Percentiles rank a stretch among this genome's conserved stretches.
phyloP scores from a whole-genome alignment of 2,888 invertebrate genomes.

The Parnassius mnemosyne region DNA sequence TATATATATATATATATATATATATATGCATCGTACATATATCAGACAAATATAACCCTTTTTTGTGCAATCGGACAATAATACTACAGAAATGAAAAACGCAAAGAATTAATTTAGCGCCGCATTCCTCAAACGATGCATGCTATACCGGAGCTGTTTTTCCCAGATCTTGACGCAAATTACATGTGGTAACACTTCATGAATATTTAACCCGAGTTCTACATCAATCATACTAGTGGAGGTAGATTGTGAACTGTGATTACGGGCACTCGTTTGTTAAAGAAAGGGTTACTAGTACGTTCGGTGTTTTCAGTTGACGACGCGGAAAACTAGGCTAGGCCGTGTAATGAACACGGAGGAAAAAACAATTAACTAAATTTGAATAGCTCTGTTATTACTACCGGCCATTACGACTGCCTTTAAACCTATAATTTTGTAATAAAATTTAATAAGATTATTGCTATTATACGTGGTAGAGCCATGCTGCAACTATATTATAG shows the following conservation, averaged over 20 bases:
- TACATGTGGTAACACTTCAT: slow-evolving; percentile 65
- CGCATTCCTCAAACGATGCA: slow-evolving; percentile 1
- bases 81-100: too few relatives aligned
- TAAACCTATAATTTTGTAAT: too few relatives aligned
- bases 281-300: slow-evolving; percentile 36
- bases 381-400: slow-evolving; percentile 3
- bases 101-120: slow-evolving; percentile 12
- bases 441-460: too few relatives aligned
- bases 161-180: slow-evolving; percentile 38
- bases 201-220: slow-evolving; percentile 67
- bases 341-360: slow-evolving; percentile 10
- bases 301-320: slow-evolving; percentile 20
- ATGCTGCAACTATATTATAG: too few relatives aligned
- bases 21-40: too few relatives aligned
- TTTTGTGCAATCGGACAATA: too few relatives aligned
- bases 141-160: slow-evolving; percentile 30
- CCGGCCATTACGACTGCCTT: too few relatives aligned
- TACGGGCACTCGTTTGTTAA: slow-evolving; percentile 53
- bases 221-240: slow-evolving; percentile 70
- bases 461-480: too few relatives aligned
- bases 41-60: too few relatives aligned
- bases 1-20: too few relatives aligned
- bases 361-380: slow-evolving; percentile 18
- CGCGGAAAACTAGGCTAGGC: slow-evolving; percentile 27
- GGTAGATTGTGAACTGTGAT: slow-evolving; percentile 50